These are phyloP conservation scores for Magallana gigas DNA, from an alignment of 1,140 invertebrate species.

Conservation along the genomic window DNA sequence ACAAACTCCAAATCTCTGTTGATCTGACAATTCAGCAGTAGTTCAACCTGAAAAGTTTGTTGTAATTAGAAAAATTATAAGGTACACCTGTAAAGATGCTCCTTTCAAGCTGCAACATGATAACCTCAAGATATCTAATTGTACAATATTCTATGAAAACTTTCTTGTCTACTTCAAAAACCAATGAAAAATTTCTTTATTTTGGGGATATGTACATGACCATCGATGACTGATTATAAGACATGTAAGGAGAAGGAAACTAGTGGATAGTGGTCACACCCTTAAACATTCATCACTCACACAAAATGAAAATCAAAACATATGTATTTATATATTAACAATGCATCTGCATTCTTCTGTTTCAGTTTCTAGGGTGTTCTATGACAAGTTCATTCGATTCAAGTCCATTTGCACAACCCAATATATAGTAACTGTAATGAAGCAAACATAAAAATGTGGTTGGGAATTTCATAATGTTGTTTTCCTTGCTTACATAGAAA, in stretches of 20 bases:
- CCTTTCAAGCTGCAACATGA: too few species aligned
- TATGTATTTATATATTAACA: neutral
- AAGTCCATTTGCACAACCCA: slow-evolving; percentile 32
- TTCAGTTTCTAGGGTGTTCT: neutral
- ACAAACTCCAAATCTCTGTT: too few species aligned
- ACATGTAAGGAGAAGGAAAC: neutral
- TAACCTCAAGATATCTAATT: too few species aligned
- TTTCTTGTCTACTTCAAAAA: too few species aligned
- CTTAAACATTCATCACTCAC: neutral
- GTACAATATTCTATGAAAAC: too few species aligned
- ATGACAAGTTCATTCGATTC: slow-evolving; percentile 27
- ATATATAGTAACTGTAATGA: neutral
- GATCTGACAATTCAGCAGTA: too few species aligned
- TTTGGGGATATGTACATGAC: neutral
- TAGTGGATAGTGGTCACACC: neutral
- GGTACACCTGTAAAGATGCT: too few species aligned
- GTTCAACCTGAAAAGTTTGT: too few species aligned
- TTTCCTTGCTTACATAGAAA: neutral
- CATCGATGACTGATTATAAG: neutral
- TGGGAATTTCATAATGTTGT: slow-evolving; percentile 20
- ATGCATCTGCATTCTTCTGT: neutral
- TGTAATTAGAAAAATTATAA: too few species aligned
- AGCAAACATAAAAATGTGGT: slow-evolving; percentile 10
- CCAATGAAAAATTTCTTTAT: neutral
- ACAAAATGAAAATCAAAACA: slow-evolving; percentile 21